phyloP scores from a whole-genome alignment of 2,113 vertebrate genomes.

The Dolichallabes microphthalmus region DNA sequence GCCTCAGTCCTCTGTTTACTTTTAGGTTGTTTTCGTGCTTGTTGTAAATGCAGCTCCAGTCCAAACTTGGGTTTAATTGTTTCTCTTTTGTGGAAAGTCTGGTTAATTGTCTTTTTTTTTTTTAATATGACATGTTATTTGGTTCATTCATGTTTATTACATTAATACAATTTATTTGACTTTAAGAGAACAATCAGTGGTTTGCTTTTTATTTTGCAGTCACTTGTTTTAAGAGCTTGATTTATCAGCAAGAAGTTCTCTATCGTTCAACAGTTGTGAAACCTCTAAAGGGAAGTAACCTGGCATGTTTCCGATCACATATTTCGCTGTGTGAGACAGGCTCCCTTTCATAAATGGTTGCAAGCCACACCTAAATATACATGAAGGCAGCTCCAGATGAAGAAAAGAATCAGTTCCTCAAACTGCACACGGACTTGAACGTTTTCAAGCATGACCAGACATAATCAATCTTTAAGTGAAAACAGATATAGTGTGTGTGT shows the following conservation, averaged over 20 bases:
- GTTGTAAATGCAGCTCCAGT: no score
- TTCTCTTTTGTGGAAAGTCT: no score
- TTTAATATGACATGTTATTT: no score
- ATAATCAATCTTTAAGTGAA: neutral
- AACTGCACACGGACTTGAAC: neutral
- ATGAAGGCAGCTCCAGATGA: neutral
- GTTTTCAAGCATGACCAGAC: neutral
- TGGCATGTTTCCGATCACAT: neutral
- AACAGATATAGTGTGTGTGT: neutral
- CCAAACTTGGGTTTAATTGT: no score
- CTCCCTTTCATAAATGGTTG: neutral
- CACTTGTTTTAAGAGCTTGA: neutral
- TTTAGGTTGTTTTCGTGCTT: no score
- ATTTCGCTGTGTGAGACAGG: neutral
- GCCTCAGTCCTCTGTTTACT: no score
- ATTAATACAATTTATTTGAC: no score
- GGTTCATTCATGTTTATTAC: no score
- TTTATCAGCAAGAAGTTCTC: neutral
- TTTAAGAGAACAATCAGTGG: no score
- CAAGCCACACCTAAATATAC: neutral
- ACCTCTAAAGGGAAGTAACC: neutral
- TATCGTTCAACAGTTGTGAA: neutral
- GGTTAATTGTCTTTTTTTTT: no score
- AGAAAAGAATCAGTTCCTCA: neutral
- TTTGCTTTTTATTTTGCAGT: neutral